A percentile compares a stretch with the other conserved stretches of the same genome.
Conservation (phyloP, 1,140 invertebrate genomes). For the Cydia splendana region DNA sequence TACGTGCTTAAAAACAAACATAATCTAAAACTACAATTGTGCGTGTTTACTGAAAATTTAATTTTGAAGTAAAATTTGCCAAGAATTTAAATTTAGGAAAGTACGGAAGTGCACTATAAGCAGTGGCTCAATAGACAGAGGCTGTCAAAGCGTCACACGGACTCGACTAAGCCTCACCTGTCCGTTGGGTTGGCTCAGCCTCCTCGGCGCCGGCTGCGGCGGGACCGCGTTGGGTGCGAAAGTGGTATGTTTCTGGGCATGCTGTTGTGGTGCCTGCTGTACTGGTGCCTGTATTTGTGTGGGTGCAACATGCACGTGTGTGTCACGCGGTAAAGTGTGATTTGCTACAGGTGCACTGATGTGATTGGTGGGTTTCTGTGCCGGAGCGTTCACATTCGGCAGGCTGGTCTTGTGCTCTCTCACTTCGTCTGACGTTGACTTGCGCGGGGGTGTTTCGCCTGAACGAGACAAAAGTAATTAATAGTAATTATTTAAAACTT, state of each 20-base stretch:
- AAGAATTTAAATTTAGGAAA: no score
- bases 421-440: slow-evolving; percentile 72
- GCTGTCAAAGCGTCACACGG: not conserved
- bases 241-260: slow-evolving; percentile 48
- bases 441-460: slow-evolving; percentile 60
- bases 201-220: slow-evolving; percentile 75
- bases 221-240: slow-evolving; percentile 53
- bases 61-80: no score
- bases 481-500: slow-evolving; percentile 34
- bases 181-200: slow-evolving; percentile 71
- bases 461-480: slow-evolving; percentile 35
- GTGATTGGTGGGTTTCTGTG: slow-evolving; percentile 67
- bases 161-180: slow-evolving; percentile 54
- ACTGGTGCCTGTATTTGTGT: slow-evolving; percentile 41
- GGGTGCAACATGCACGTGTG: slow-evolving; percentile 42
- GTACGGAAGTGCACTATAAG: not conserved
- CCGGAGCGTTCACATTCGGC: slow-evolving; percentile 61
- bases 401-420: slow-evolving; percentile 71
- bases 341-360: slow-evolving; percentile 66
- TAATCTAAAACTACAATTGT: no score
- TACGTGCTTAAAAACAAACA: no score
- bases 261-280: slow-evolving; percentile 38
- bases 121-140: not conserved
- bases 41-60: no score
- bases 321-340: slow-evolving; percentile 47